phyloP scores from a whole-genome alignment of 2,113 vertebrate species.

The Mesocricetus auratus region DNA sequence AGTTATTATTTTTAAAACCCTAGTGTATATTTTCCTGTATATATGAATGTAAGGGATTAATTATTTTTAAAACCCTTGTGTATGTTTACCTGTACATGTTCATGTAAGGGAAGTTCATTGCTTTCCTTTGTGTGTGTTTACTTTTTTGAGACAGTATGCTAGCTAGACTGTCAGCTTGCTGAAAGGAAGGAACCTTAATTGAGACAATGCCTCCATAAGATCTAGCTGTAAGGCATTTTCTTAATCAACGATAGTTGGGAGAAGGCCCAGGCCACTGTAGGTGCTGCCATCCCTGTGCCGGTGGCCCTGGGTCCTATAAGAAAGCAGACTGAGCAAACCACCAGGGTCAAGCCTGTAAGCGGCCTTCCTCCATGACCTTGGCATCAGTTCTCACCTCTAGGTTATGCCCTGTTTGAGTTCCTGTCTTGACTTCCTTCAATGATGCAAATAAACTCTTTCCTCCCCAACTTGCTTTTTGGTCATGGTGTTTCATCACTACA shows the following conservation, averaged over 20 bases:
- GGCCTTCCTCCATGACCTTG: too few species aligned
- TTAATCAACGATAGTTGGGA: too few species aligned
- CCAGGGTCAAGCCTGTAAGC: too few species aligned
- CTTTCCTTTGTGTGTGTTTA: background rate
- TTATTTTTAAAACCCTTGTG: background rate
- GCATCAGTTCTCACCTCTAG: too few species aligned
- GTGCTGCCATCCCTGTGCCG: background rate
- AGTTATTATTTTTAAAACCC: constrained; percentile 26
- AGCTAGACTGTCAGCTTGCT: background rate
- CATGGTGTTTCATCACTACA: too few species aligned
- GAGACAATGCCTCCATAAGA: background rate
- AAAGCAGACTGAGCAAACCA: background rate
- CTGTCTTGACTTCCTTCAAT: too few species aligned
- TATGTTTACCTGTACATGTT: background rate
- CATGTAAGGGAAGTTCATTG: too few species aligned
- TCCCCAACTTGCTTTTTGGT: too few species aligned
- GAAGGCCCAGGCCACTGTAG: background rate
- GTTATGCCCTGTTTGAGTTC: too few species aligned
- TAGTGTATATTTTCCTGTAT: background rate
- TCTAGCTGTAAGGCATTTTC: background rate
- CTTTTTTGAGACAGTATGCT: background rate
- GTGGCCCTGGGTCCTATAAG: background rate
- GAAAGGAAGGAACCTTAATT: background rate
- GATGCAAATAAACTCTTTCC: too few species aligned
- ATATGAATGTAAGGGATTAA: background rate